These are phyloP conservation scores for Syngnathoides biaculeatus DNA, from an alignment of 2,113 vertebrate genomes.

Conservation along the genomic window DNA sequence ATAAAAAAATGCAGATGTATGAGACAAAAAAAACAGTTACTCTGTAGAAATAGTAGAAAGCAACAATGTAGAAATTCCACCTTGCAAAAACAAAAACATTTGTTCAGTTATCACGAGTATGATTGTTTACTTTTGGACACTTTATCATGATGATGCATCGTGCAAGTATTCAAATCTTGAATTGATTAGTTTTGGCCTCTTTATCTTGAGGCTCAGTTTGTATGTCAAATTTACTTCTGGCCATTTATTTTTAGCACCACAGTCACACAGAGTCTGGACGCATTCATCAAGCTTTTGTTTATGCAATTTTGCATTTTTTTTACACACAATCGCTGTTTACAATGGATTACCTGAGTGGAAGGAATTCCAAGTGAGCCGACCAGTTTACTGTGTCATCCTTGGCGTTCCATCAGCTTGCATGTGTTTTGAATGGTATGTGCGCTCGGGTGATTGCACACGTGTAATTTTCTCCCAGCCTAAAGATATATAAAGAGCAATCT, in stretches of 20 bases:
- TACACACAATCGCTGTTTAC: background rate
- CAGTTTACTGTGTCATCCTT: conserved; percentile 16
- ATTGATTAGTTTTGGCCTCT: background rate
- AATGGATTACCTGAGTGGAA: background rate
- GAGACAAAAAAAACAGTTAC: background rate
- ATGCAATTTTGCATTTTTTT: background rate
- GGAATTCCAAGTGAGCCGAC: conserved; percentile 19
- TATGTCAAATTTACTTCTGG: background rate
- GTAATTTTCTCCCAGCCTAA: background rate
- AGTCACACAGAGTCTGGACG: background rate
- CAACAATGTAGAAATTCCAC: background rate
- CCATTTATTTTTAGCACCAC: background rate
- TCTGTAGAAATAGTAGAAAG: background rate
- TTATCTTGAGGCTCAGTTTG: background rate
- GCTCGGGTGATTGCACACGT: background rate
- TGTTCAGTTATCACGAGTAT: background rate
- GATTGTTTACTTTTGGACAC: background rate
- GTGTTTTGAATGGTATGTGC: background rate
- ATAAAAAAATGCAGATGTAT: background rate
- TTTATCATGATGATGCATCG: background rate
- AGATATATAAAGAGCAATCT: background rate
- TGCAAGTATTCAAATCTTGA: background rate
- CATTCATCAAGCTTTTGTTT: background rate
- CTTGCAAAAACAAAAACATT: background rate
- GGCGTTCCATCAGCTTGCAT: conserved; percentile 4